phyloP scores from a whole-genome alignment of 1,140 invertebrate genomes.

The Panagrolaimus sp. region DNA sequence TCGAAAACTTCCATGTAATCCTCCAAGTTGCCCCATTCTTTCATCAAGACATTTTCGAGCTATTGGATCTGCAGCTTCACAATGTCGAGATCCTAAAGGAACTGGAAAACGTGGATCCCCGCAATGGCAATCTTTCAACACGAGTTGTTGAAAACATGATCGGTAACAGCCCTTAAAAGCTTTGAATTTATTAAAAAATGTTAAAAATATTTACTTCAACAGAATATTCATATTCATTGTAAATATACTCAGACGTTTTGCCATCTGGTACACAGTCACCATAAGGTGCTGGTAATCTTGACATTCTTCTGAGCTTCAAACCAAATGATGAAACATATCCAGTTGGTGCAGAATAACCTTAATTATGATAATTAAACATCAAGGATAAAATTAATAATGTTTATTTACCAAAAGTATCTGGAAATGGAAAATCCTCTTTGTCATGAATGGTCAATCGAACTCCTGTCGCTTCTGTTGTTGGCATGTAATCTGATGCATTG shows the following conservation, averaged over 20 bases:
- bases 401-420: constrained; percentile 42
- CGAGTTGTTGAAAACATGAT: constrained; percentile 54
- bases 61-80: constrained; percentile 48
- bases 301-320: constrained; percentile 48
- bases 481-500: constrained; percentile 49
- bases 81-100: constrained; percentile 38
- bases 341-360: constrained; percentile 54
- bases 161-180: constrained; percentile 51
- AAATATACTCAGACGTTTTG: constrained; percentile 48
- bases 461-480: constrained; percentile 51
- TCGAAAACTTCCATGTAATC: constrained; percentile 37
- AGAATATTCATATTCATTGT: constrained; percentile 50
- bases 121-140: constrained; percentile 51
- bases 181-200: neutral
- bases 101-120: constrained; percentile 55
- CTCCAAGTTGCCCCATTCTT: constrained; percentile 41
- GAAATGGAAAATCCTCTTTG: constrained; percentile 55
- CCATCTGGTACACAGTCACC: constrained; percentile 53
- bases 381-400: neutral
- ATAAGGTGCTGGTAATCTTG: constrained; percentile 50
- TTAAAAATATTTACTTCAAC: constrained; percentile 39
- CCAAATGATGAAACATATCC: constrained; percentile 58
- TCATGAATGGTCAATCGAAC: constrained; percentile 54
- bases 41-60: constrained; percentile 50
- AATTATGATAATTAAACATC: constrained; percentile 35